A percentile compares a stretch with the other conserved stretches of the same genome.
phyloP scores from a whole-genome alignment of 2,113 vertebrate genomes.

The Pteruthius melanotis region DNA sequence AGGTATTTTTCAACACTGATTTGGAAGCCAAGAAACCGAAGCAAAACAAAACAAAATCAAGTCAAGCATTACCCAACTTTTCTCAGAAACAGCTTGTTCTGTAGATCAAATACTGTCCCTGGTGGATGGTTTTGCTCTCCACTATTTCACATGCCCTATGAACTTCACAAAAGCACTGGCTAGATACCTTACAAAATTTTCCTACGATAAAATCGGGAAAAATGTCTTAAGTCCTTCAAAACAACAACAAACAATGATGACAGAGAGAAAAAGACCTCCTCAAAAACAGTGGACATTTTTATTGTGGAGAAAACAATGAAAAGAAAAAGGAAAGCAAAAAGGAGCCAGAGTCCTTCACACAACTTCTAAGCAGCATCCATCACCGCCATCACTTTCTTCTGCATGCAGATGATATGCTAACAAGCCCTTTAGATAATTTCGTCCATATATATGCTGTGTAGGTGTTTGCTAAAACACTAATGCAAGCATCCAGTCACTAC shows the following conservation, averaged over 20 bases:
- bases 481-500: not conserved
- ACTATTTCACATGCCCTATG: not conserved
- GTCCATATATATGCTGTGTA: not conserved
- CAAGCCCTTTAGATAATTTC: not conserved
- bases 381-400: not conserved
- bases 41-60: slow-evolving; percentile 22
- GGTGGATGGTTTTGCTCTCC: not conserved
- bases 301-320: not conserved
- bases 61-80: slow-evolving; percentile 1
- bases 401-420: not conserved
- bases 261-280: not conserved
- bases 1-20: slow-evolving; percentile 41
- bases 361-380: not conserved
- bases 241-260: not conserved
- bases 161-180: not conserved
- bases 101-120: not conserved
- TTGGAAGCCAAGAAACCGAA: slow-evolving; percentile 20
- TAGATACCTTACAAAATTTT: not conserved
- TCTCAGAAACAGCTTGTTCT: not conserved
- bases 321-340: not conserved
- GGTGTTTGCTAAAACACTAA: not conserved
- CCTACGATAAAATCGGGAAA: not conserved
- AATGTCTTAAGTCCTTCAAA: not conserved
- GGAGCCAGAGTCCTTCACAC: not conserved
- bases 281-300: not conserved